Conservation (phyloP, 1,140 invertebrate species). For the Coenobita brevimanus region DNA sequence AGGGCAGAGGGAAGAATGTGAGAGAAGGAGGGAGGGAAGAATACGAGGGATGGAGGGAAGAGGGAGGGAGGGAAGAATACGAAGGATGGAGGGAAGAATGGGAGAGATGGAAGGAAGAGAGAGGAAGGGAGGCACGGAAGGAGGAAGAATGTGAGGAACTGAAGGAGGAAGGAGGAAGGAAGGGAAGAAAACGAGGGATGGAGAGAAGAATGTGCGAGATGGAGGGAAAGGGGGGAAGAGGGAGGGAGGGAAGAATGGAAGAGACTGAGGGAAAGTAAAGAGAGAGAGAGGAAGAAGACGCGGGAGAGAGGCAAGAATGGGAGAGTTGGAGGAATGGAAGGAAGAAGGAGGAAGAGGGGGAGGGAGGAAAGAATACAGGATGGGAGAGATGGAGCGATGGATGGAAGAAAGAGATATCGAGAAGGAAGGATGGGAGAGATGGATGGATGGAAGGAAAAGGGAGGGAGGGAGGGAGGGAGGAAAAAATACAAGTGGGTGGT, state of each 20-base stretch:
- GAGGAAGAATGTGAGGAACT: not conserved
- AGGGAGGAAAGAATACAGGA: not conserved
- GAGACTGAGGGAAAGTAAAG: not conserved
- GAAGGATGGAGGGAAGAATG: not conserved
- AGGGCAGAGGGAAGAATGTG: not conserved
- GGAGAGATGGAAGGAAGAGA: not conserved
- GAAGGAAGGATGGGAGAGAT: too few species aligned
- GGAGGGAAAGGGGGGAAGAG: too few species aligned
- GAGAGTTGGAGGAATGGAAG: not conserved
- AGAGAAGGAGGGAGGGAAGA: not conserved
- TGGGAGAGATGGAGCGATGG: not conserved
- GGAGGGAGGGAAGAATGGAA: too few species aligned
- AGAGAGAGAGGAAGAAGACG: not conserved
- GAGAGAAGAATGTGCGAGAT: not conserved
- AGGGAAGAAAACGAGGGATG: not conserved
- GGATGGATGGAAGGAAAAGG: too few species aligned
- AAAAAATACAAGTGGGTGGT: too few species aligned
- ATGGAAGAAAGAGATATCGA: too few species aligned
- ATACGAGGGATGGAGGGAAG: not conserved
- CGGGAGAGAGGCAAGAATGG: not conserved
- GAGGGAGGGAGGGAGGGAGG: too few species aligned
- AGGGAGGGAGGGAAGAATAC: not conserved
- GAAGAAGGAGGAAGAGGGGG: not conserved
- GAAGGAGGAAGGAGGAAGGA: not conserved
- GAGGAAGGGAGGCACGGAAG: not conserved